Base-by-base conservation (phyloP, 2,888 invertebrate species). In the Pollenia angustigena region DNA sequence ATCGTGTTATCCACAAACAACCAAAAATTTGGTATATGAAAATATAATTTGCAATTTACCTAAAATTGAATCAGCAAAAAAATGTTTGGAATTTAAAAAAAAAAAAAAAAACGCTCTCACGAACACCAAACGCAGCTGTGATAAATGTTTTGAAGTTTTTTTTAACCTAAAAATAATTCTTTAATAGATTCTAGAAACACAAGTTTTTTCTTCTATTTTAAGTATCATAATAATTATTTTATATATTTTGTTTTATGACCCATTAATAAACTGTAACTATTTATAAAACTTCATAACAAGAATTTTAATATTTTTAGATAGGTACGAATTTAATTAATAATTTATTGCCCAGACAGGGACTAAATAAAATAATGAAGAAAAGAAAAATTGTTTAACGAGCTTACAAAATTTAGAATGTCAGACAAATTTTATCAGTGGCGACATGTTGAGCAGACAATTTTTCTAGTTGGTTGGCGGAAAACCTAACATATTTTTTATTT, bases 91-190 rank as follows among this genome's bases (percentile, higher is more conserved):
- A 74, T 80, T 40, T 8, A 42, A 23, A 46, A 23, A 6, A n/a
- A n/a, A n/a, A n/a, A n/a, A n/a, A n/a, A n/a, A n/a, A n/a, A n/a
- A n/a, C 44, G 50, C 64, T 74, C 66, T 42, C 74, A 58, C 74
- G 48, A 9, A 50, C n/a, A 52, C 40, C 58, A 50, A 71, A 84
- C 81, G 71, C 85, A 85, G 81, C 82, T 85, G 81, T 82, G 78
- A 82, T 81, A 79, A 82, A 69, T 82, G 60, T 75, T 80, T 23
- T 32, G 6, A 32, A 62, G 4, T 64, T 72, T 50, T 54, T 54
- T 18, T 62, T 42, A 6, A 32, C 32, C 4, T 32, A 32, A 6
- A 32, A 84, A 58, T 66, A 58, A 84, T 66, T 79, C 60, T 58
- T 48, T 79, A 79, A 74, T 68, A 79, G 58, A 74, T 84, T 84